Evolutionary conservation across 2,888 invertebrate species (phyloP), one percentile per base, ranked within the genome.

Genomic region (Agrotis segetum): DNA sequence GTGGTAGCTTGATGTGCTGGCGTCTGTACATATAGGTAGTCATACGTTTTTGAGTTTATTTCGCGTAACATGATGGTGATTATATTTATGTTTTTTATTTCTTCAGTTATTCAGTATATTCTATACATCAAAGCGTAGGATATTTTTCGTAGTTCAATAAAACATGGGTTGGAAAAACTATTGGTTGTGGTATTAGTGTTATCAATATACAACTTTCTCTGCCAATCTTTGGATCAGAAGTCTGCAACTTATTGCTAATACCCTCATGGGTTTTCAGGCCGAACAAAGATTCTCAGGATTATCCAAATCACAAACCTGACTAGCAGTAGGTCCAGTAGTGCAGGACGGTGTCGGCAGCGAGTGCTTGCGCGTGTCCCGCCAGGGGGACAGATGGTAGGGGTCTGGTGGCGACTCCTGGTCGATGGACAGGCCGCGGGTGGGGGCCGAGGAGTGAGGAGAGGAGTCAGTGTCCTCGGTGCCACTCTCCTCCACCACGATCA

Each of bases 301-400:
- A n/a, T 17, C 0, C 6, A n/a, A 52, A 14, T 7, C 17, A 74
- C 97, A 95, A 74, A 98, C 98, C 97, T 98, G 98, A 84, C 98
- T 98, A 53, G 98, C 98, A 56, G 98, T 98, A 71, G 98, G 98
- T 63, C 98, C 98, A 70, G 98, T 97, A 40, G 98, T 98, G 87
- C 98, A 98, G 84, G 98, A 97, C 2, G 98, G 98, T 0, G 98
- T 98, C 2, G 98, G 98, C 85, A 98, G 94, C 34, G 98, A 98
- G 88, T 98, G 98, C 88, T 98, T 98, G 85, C 98, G 96, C 1
- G 97, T 97, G 85, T 98, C 98, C 29, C 98, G 96, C 97, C 98
- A 98, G 6, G 98, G 98, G 0, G 98, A 98, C 68, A 98, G 93
- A 63, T 98, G 96, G 94, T 98, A 98, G 0, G 98, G 98, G 92